A percentile compares a stretch with the other conserved stretches of the same genome.
These are phyloP conservation scores for Volucella inanis DNA, from an alignment of 2,888 invertebrate species.

Conservation along the genomic window DNA sequence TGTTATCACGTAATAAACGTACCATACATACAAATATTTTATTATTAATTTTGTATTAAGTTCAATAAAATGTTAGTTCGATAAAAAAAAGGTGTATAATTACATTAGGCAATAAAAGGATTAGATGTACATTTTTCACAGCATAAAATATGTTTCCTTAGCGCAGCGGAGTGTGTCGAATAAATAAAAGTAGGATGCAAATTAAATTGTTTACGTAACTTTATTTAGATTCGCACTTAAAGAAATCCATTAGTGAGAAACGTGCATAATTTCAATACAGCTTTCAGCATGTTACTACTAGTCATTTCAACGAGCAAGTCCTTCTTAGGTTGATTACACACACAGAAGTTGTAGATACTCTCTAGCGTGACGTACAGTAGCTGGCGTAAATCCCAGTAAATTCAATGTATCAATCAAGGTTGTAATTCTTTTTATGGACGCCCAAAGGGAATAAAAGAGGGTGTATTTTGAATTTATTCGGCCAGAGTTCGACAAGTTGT, in stretches of 20 bases:
- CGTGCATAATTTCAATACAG: conserved; percentile 70
- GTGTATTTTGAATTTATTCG: conserved; percentile 71
- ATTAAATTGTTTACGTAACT: conserved; percentile 75
- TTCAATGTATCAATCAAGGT: conserved; percentile 74
- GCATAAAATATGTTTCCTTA: conserved; percentile 11
- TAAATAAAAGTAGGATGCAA: conserved; percentile 62
- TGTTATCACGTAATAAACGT: too few species aligned
- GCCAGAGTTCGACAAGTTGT: conserved; percentile 75
- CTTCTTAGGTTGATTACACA: conserved; percentile 30
- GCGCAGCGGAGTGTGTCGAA: conserved; percentile 44
- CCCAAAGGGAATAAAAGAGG: conserved; percentile 72
- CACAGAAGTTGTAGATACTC: conserved; percentile 40
- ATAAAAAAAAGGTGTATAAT: background rate
- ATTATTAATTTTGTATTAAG: background rate
- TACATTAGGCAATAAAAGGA: conserved; percentile 34
- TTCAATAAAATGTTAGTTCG: background rate
- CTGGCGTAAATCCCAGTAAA: conserved; percentile 59
- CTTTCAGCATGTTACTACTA: conserved; percentile 43
- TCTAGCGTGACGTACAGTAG: conserved; percentile 49
- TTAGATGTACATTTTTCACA: conserved; percentile 9
- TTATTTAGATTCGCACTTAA: conserved; percentile 75
- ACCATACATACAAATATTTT: background rate
- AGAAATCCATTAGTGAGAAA: conserved; percentile 76
- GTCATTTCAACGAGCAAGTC: conserved; percentile 49
- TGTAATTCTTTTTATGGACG: conserved; percentile 73